Conservation (phyloP, 1,140 invertebrate genomes). For the Trichonephila clavata region DNA sequence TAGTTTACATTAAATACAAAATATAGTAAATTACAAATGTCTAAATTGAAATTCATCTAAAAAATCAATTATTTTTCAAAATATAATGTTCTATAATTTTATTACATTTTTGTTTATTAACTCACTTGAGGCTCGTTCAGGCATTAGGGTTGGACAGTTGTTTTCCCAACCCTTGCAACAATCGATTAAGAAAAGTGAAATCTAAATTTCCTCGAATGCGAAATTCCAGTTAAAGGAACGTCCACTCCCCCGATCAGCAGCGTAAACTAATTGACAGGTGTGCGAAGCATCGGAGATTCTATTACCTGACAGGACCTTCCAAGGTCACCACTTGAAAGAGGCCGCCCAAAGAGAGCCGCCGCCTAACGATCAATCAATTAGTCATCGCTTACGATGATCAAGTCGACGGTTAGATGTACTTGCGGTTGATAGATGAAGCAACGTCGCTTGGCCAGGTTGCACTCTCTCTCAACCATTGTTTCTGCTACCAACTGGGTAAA, state of each 20-base stretch:
- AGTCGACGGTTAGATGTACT: conserved; percentile 3
- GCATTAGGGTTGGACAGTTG: too few species aligned
- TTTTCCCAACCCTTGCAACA: too few species aligned
- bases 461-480: neutral
- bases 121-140: too few species aligned
- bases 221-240: neutral
- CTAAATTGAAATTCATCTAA: too few species aligned
- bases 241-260: neutral
- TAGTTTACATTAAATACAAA: too few species aligned
- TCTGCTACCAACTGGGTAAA: neutral
- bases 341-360: conserved; percentile 12
- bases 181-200: neutral
- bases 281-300: neutral
- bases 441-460: neutral
- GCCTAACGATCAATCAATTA: conserved; percentile 23
- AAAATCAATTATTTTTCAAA: too few species aligned
- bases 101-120: too few species aligned
- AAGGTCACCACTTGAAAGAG: conserved; percentile 15
- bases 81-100: too few species aligned
- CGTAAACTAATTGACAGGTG: conserved; percentile 14
- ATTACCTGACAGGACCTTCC: neutral
- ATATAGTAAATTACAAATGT: too few species aligned
- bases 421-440: conserved; percentile 4
- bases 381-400: conserved; percentile 16
- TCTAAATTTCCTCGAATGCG: neutral